Base-by-base conservation (phyloP, 92 coral and sea anemone genomes). In the Palythoa grandiflora region DNA sequence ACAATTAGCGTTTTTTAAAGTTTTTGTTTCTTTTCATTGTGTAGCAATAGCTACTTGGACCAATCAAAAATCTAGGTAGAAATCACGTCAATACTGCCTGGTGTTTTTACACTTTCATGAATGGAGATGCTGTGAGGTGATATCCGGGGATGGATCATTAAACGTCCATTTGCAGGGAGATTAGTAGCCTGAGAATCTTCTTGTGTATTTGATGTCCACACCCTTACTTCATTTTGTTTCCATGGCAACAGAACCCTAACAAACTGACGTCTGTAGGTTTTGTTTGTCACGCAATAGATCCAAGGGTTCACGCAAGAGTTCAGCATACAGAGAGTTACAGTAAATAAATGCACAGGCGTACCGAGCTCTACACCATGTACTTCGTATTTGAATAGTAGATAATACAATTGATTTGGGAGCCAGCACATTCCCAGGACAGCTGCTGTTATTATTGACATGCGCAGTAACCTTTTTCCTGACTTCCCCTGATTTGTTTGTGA, bases 401-500 rank as follows among this genome's bases (percentile, higher is more conserved):
- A 93, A 76, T 90, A 93, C 76, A 93, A 40, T 57, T 93, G 95
- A 75, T 93, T 93, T 15, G 95, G 95, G 75, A 91, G 83, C 95
- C 95, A 93, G 60, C 95, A 93, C 10, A 88, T 66, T 60, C 89
- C 92, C 3, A 93, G 85, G 47, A 83, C 90, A 50, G 89, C 51
- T 3, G 95, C 85, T 53, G 95, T 93, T 20, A 91, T 44, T 77
- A 87, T 83, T 21, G 94, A 93, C 95, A 91, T 93, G 89, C 94
- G 93, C 73, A 93, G 89, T 70, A 93, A 71, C 71, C 90, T 95
- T 37, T 89, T 70, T 38, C 97, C 98, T 15, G 96, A 95, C 72
- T 88, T 93, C 38, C 98, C 98, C 54, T 89, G 89, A 79, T 89
- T 94, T 52, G 93, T 83, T 57, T 89, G 91, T 47, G 94, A 95